Evolutionary conservation across 2,797 vertebrate species (phyloP).

Genomic region (Pyrocephalus nanus): DNA sequence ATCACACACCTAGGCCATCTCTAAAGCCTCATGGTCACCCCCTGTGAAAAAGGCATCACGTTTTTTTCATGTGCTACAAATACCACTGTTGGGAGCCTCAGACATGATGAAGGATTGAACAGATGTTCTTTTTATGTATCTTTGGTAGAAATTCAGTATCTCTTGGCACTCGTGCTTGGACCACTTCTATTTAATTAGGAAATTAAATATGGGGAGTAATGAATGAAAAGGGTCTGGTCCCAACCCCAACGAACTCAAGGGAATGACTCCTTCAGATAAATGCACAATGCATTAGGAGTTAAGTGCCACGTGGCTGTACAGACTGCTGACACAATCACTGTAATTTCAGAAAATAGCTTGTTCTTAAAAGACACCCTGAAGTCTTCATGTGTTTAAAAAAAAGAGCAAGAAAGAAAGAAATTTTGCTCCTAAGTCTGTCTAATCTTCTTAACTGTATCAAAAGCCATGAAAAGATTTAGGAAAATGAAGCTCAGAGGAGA

Average conservation of each 20-base stretch:
- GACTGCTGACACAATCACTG: not conserved
- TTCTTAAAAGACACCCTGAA: conserved; percentile 13
- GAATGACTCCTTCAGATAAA: not conserved
- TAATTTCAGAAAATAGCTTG: conserved; percentile 11
- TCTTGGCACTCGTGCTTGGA: not conserved
- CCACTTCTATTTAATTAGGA: not conserved
- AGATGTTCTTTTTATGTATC: not conserved
- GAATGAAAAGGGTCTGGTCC: not conserved
- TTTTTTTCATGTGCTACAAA: not conserved
- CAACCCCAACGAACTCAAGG: rapidly evolving
- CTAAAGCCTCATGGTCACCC: not conserved
- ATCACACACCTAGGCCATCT: not conserved
- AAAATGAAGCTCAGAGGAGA: conserved; percentile 29
- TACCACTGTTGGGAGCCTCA: not conserved
- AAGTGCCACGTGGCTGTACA: not conserved
- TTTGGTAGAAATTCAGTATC: not conserved
- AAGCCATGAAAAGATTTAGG: conserved; percentile 19
- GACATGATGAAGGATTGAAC: not conserved
- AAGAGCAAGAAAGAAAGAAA: not conserved
- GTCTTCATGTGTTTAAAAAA: not conserved
- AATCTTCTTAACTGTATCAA: conserved; percentile 52
- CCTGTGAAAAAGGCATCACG: not conserved
- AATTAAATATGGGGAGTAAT: not conserved
- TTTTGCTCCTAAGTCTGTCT: conserved; percentile 4
- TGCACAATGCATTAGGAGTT: not conserved